Percentiles rank a stretch among this genome's conserved stretches.
These are phyloP conservation scores for Archilochus colubris DNA, from an alignment of 2,113 vertebrate species.

Conservation along the genomic window DNA sequence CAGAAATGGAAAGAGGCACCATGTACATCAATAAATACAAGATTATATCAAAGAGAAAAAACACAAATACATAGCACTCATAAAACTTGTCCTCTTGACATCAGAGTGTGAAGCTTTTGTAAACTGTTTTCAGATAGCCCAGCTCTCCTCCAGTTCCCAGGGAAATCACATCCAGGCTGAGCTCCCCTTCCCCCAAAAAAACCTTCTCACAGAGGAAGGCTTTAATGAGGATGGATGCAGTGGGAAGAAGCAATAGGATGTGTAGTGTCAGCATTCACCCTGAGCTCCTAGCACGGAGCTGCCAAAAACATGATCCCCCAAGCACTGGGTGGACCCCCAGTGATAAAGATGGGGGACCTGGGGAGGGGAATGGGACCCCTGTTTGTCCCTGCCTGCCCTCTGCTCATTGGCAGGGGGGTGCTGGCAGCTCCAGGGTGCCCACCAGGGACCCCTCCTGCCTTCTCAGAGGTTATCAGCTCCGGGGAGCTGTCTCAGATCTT, in stretches of 20 bases:
- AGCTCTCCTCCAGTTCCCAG: background rate
- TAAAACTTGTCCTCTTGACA: constrained; percentile 43
- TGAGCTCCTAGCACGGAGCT: background rate
- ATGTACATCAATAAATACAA: background rate
- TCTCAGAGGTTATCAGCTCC: background rate
- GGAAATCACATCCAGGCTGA: background rate
- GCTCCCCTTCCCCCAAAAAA: background rate
- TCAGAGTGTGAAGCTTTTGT: constrained; percentile 1
- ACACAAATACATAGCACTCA: too few relatives aligned
- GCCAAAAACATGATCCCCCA: background rate
- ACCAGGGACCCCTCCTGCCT: background rate
- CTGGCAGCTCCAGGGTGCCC: background rate
- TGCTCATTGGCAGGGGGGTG: background rate
- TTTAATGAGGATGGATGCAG: background rate
- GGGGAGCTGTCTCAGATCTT: background rate
- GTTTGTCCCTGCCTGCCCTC: background rate
- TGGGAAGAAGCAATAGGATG: background rate
- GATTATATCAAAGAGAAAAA: background rate
- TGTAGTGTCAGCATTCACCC: fast-evolving
- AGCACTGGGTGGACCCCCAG: background rate
- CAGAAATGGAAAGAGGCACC: background rate
- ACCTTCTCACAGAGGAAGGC: too few relatives aligned
- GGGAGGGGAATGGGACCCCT: fast-evolving
- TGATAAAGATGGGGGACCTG: fast-evolving
- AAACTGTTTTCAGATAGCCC: background rate